These are phyloP conservation scores for Machimus rusticus DNA, from an alignment of 2,888 invertebrate species.

Conservation along the genomic window DNA sequence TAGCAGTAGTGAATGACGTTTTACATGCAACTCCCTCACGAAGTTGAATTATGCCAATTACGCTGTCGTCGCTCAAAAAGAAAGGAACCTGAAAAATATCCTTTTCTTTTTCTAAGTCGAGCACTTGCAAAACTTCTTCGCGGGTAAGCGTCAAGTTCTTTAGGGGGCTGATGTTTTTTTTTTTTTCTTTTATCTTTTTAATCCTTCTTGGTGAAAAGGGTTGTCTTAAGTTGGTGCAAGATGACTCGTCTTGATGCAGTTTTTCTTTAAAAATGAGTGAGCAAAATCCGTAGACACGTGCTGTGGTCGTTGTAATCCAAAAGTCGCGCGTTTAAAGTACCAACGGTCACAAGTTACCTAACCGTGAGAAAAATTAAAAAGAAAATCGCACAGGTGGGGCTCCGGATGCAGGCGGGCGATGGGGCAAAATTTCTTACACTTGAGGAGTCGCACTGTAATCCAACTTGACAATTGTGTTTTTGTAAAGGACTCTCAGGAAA, in stretches of 20 bases:
- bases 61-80: neutral
- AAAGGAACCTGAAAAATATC: neutral
- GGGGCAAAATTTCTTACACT: neutral
- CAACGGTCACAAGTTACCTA: slow-evolving; percentile 12
- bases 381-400: neutral
- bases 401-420: neutral
- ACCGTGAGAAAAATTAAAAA: neutral
- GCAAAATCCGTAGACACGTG: neutral
- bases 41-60: neutral
- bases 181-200: no score
- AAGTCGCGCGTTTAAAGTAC: neutral
- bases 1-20: neutral
- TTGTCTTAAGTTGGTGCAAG: neutral
- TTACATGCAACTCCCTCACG: neutral
- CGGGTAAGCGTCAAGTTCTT: neutral
- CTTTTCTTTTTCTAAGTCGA: neutral
- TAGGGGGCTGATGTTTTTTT: neutral
- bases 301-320: neutral
- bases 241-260: neutral
- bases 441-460: neutral
- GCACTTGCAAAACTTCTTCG: neutral
- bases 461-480: slow-evolving; percentile 21
- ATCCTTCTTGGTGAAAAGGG: neutral
- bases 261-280: neutral
- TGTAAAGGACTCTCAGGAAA: slow-evolving; percentile 14